Percentiles rank a stretch among this genome's conserved stretches.
Evolutionary conservation across 2,797 vertebrate species (phyloP).

Genomic region (Chrysolophus pictus): DNA sequence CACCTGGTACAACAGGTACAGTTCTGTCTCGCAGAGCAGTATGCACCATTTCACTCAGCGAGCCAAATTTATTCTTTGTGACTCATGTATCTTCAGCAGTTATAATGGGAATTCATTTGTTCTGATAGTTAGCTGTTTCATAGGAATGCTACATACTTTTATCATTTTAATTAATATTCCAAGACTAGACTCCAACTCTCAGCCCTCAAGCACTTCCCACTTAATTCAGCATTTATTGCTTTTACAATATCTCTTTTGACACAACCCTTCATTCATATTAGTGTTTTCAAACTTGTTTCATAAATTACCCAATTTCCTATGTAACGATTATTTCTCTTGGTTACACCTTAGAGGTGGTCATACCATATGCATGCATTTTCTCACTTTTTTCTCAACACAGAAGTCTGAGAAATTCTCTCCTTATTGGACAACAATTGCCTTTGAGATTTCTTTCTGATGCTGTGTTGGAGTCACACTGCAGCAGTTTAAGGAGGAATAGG

Average conservation of each 20-base stretch:
- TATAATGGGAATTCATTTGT: constrained; percentile 30
- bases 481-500: background rate
- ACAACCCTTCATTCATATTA: background rate
- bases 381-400: background rate
- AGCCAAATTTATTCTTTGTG: constrained; percentile 35
- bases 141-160: constrained; percentile 28
- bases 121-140: constrained; percentile 29
- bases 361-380: background rate
- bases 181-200: background rate
- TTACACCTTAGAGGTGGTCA: background rate
- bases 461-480: background rate
- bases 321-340: background rate
- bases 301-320: constrained; percentile 11
- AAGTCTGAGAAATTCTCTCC: background rate
- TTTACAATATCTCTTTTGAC: background rate
- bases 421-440: background rate
- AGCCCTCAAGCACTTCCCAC: constrained; percentile 37
- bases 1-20: background rate
- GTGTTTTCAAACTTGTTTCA: background rate
- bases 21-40: background rate
- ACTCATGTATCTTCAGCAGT: constrained; percentile 37
- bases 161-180: constrained; percentile 38
- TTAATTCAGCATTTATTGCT: constrained; percentile 32
- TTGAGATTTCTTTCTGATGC: background rate
- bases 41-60: constrained; percentile 21